Evolutionary conservation across 2,888 invertebrate species (phyloP).

Genomic region (Adineta ricciae): DNA sequence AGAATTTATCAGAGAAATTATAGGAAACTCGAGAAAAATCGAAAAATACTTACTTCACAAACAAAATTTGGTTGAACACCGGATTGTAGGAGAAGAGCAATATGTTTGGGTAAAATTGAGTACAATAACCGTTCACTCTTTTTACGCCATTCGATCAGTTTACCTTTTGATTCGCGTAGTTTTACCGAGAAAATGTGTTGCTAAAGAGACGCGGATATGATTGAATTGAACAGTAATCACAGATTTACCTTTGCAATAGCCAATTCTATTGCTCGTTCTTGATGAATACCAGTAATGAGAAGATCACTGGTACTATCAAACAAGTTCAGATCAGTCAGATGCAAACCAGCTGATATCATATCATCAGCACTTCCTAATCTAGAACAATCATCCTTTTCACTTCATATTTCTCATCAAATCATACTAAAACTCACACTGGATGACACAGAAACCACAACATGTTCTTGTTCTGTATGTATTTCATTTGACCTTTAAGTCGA

Average conservation of each 20-base stretch:
- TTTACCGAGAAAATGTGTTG: constrained; percentile 23
- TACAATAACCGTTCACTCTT: constrained; percentile 16
- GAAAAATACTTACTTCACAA: constrained; percentile 16
- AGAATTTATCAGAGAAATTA: background rate
- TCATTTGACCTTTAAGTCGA: constrained; percentile 33
- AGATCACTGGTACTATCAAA: constrained; percentile 73
- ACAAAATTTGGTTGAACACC: constrained; percentile 20
- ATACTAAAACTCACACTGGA: constrained; percentile 28
- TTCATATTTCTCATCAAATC: background rate
- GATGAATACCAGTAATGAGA: constrained; percentile 73
- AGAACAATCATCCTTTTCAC: background rate
- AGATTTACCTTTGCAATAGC: constrained; percentile 25
- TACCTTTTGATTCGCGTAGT: background rate
- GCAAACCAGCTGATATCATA: constrained; percentile 66
- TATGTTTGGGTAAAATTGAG: constrained; percentile 27
- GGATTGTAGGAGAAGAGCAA: constrained; percentile 25
- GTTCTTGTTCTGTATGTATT: constrained; percentile 20
- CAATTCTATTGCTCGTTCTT: constrained; percentile 47
- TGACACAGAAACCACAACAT: constrained; percentile 24
- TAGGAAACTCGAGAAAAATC: too few species aligned
- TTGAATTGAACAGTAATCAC: background rate
- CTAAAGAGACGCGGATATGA: background rate
- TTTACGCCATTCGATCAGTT: constrained; percentile 23
- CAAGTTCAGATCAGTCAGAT: constrained; percentile 70
- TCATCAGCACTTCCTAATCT: constrained; percentile 53